Conservation (phyloP, 2,888 invertebrate genomes). For the Amiota communis region DNA sequence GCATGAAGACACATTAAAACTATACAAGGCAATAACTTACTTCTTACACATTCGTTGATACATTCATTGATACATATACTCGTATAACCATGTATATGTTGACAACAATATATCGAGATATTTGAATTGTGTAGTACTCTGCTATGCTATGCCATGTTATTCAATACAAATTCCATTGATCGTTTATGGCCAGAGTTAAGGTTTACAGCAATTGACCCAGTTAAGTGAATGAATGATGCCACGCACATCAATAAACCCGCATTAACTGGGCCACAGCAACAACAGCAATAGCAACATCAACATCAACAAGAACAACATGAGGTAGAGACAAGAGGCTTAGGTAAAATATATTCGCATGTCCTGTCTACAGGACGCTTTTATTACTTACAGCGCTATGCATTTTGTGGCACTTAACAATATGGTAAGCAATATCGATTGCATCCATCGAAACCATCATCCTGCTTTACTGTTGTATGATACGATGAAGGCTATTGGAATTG, state of each 20-base stretch:
- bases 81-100: too few species aligned
- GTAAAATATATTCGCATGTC: too few species aligned
- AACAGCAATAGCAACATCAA: neutral
- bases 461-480: neutral
- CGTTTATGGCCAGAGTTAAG: slow-evolving; percentile 39
- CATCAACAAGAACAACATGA: neutral
- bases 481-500: neutral
- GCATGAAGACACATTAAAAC: too few species aligned
- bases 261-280: neutral
- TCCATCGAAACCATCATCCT: neutral
- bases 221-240: slow-evolving; percentile 31
- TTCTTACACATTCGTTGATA: neutral
- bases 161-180: too few species aligned
- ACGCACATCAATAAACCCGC: slow-evolving; percentile 22
- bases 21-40: slow-evolving; percentile 5
- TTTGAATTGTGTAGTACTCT: neutral
- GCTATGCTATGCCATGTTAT: neutral
- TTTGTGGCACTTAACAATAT: slow-evolving; percentile 4
- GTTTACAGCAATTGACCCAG: slow-evolving; percentile 54
- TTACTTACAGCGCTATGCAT: slow-evolving; percentile 9
- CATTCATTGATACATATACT: too few species aligned
- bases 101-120: slow-evolving; percentile 24
- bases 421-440: slow-evolving; percentile 4
- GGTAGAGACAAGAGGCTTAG: too few species aligned
- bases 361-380: slow-evolving; percentile 26